Evolutionary conservation across 2,797 vertebrate species (phyloP).

Genomic region (Sylvilagus floridanus): DNA sequence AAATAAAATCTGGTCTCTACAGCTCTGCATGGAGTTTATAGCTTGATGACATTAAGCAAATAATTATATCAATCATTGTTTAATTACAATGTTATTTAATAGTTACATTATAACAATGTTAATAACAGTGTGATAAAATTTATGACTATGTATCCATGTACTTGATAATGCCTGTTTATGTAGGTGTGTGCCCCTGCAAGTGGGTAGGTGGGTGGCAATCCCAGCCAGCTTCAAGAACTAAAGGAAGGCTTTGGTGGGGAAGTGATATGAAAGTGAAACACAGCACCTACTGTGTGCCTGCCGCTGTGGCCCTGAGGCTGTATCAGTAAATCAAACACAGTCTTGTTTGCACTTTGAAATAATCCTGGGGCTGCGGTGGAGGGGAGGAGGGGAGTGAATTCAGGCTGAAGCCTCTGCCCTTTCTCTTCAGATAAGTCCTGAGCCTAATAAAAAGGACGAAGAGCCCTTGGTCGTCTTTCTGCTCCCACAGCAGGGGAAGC

Average conservation of each 20-base stretch:
- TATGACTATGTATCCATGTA: neutral
- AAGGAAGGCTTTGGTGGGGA: neutral
- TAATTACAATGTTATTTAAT: constrained; percentile 12
- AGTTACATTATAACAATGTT: neutral
- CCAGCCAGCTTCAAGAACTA: neutral
- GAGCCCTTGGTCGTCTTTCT: neutral
- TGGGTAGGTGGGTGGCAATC: neutral
- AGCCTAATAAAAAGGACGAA: neutral
- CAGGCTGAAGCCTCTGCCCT: neutral
- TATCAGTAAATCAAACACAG: constrained; percentile 8
- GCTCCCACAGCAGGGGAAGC: neutral
- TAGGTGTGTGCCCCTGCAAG: neutral
- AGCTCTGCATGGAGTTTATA: neutral
- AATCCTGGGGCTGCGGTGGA: neutral
- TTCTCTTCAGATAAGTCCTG: constrained; percentile 7
- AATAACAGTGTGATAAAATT: neutral
- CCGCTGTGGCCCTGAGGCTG: neutral
- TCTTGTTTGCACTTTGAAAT: constrained; percentile 36
- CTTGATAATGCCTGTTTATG: neutral
- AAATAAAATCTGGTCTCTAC: neutral
- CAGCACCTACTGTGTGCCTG: neutral
- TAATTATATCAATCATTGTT: constrained; percentile 5
- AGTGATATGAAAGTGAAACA: neutral
- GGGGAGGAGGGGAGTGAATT: neutral
- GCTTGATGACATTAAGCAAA: constrained; percentile 3